Evolutionary conservation across 35 echinoderm and acorn worm genomes (phyloP).

Genomic region (Heliocidaris erythrogramma): DNA sequence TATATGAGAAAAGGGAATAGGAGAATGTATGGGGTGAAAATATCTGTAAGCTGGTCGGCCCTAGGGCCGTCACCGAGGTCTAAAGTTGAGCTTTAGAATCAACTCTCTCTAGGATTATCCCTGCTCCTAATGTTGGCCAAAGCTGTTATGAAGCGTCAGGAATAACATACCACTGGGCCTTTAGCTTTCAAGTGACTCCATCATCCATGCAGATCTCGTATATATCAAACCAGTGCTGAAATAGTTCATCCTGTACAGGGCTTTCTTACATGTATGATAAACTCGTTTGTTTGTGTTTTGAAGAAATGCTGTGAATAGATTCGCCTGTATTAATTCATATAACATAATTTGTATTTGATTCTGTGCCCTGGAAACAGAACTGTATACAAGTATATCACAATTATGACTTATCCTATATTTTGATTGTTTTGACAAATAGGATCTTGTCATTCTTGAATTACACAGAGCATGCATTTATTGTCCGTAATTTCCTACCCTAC

Average conservation of each 20-base stretch:
- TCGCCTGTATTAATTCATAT: too few relatives aligned
- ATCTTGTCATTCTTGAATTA: too few relatives aligned
- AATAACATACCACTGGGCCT: slow-evolving; percentile 19
- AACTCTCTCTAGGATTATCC: slow-evolving; percentile 23
- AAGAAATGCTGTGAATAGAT: too few relatives aligned
- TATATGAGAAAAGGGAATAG: neutral
- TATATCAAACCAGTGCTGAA: neutral
- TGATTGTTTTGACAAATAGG: too few relatives aligned
- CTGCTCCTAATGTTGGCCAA: slow-evolving; percentile 20
- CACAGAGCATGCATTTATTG: too few relatives aligned
- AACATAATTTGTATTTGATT: too few relatives aligned
- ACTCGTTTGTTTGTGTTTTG: too few relatives aligned
- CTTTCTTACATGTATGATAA: neutral
- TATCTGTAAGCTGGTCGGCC: neutral
- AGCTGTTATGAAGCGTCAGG: neutral
- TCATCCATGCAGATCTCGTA: neutral
- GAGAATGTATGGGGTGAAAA: neutral
- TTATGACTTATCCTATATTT: too few relatives aligned
- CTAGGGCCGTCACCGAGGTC: neutral
- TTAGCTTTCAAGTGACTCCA: neutral
- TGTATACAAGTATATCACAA: too few relatives aligned
- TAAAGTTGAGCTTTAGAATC: slow-evolving; percentile 37
- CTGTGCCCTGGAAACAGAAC: too few relatives aligned
- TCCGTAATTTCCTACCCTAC: too few relatives aligned
- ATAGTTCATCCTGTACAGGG: neutral